These are phyloP conservation scores for Gonatopus flavifemur DNA, from an alignment of 1,140 invertebrate genomes.

Conservation along the genomic window DNA sequence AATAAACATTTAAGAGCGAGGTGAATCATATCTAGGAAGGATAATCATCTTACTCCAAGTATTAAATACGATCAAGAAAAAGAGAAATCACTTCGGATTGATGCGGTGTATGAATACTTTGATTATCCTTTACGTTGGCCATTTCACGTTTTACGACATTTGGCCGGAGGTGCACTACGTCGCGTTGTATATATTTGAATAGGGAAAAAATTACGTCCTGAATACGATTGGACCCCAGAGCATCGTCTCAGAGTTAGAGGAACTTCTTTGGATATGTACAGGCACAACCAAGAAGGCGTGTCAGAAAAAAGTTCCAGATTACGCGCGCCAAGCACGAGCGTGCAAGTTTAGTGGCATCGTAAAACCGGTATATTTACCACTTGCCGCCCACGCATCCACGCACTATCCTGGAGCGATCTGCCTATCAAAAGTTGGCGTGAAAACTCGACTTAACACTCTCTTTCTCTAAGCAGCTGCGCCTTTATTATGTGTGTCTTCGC, in stretches of 20 bases:
- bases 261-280: too few relatives aligned
- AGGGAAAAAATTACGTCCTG: constrained; percentile 30
- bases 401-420: constrained; percentile 50
- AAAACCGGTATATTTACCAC: constrained; percentile 53
- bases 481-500: too few relatives aligned
- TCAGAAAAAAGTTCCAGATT: constrained; percentile 42
- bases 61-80: constrained; percentile 25
- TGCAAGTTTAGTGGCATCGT: constrained; percentile 51
- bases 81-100: constrained; percentile 25
- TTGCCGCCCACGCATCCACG: constrained; percentile 44
- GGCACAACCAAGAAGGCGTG: constrained; percentile 39
- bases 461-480: constrained; percentile 8
- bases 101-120: constrained; percentile 12
- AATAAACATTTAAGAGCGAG: too few relatives aligned
- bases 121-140: too few relatives aligned
- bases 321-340: constrained; percentile 44
- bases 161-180: constrained; percentile 4
- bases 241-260: constrained; percentile 28
- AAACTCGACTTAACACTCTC: constrained; percentile 44
- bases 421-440: constrained; percentile 48
- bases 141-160: constrained; percentile 28
- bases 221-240: constrained; percentile 38
- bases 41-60: too few relatives aligned
- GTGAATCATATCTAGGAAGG: too few relatives aligned
- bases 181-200: constrained; percentile 2